Percentiles rank a stretch among this genome's conserved stretches.
phyloP scores from a whole-genome alignment of 2,113 vertebrate genomes.

The Peromyscus leucopus region DNA sequence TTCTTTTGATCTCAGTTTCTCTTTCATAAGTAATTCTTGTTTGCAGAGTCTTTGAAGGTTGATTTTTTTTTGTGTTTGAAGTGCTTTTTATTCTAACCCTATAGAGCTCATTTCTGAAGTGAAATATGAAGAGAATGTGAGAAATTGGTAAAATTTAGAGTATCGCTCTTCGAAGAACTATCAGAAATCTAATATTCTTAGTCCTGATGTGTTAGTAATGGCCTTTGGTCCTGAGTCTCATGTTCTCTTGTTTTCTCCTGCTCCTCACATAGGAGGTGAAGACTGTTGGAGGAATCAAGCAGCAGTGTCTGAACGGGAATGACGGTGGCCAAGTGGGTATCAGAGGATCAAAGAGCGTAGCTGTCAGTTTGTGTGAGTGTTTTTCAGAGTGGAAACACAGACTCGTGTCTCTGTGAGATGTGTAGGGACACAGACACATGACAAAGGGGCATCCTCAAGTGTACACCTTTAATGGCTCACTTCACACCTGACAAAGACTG shows the following conservation, averaged over 20 bases:
- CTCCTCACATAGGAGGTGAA: background rate
- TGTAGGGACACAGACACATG: background rate
- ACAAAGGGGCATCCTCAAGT: background rate
- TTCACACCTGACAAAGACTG: background rate
- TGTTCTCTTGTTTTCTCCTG: background rate
- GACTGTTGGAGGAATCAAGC: background rate
- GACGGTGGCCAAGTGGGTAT: background rate
- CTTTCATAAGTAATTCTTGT: background rate
- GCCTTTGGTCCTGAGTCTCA: background rate
- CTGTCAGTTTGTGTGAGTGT: background rate
- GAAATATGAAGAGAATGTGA: background rate
- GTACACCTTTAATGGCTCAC: background rate
- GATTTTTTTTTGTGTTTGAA: background rate
- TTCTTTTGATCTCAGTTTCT: background rate
- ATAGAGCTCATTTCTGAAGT: background rate
- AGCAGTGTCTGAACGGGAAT: background rate
- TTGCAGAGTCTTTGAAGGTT: conserved; percentile 8
- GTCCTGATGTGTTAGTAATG: background rate
- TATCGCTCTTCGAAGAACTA: background rate
- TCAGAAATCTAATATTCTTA: background rate
- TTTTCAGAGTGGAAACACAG: background rate
- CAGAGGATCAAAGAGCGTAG: background rate
- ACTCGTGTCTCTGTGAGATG: background rate
- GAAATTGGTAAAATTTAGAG: background rate
- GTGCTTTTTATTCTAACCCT: background rate